A percentile compares a stretch with the other conserved stretches of the same genome.
These are phyloP conservation scores for Agapornis canus DNA, from an alignment of 2,797 vertebrate species.

Conservation along the genomic window DNA sequence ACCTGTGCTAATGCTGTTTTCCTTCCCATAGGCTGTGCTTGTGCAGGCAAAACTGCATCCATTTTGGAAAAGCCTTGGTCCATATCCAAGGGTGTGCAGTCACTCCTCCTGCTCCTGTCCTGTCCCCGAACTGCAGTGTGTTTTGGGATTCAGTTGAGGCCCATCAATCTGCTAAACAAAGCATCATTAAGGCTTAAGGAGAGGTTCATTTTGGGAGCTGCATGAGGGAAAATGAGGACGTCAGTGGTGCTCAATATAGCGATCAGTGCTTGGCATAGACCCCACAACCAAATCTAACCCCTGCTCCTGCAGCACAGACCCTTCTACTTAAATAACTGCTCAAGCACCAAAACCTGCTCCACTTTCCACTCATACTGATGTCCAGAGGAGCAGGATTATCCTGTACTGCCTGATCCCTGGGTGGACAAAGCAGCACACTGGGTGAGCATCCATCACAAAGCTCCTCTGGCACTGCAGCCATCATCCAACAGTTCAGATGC, in stretches of 20 bases:
- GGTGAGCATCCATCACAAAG: neutral
- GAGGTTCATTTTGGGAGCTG: neutral
- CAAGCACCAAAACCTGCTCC: neutral
- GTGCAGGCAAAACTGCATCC: neutral
- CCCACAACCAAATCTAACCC: neutral
- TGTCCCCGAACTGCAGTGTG: neutral
- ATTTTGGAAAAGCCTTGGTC: neutral
- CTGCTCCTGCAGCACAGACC: neutral
- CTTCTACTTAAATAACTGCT: neutral
- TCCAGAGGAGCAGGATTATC: neutral
- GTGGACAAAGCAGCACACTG: neutral
- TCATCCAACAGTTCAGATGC: neutral
- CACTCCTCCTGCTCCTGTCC: neutral
- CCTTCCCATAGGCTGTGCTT: neutral
- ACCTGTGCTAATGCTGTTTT: accelerated
- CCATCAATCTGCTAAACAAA: neutral
- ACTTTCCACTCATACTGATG: neutral
- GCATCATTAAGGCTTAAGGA: neutral
- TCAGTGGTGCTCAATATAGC: neutral
- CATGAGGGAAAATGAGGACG: accelerated
- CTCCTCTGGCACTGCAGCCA: neutral
- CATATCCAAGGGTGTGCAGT: accelerated
- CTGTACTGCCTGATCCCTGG: neutral
- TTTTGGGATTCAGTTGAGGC: neutral
- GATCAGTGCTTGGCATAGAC: neutral